Evolutionary conservation across 1,140 invertebrate species (phyloP), one percentile per base, ranked within the genome.

Genomic region (Zaprionus camerounensis): DNA sequence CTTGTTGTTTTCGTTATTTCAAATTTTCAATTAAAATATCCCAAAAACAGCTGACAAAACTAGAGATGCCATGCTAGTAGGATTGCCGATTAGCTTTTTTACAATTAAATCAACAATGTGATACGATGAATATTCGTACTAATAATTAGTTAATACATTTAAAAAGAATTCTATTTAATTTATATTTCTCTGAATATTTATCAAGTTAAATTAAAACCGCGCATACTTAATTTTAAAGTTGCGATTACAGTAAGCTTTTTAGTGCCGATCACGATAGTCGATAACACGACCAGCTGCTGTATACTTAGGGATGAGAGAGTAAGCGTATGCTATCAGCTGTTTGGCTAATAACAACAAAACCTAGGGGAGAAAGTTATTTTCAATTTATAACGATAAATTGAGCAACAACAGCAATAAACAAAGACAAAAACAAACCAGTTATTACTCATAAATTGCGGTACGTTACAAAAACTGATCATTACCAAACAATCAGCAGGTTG

Each of bases 281-380:
- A 51, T 24, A 51, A 13, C 46, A 7, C 20, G n/a, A 13, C 9
- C 46, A 51, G 46, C 46, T 51, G 46, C 12, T 24, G 0, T 5
- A 5, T 20, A 12, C 11, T 17, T 17, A 46, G 41, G 41, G 41
- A 46, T 46, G 41, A n/a, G 41, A 51, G 3, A 51, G 41, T 24
- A 51, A 24, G 46, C 20, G 17, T 51, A 28, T 59, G 26, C 11
- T 57, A 34, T 57, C 71, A 74, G 65, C 71, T 69, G 71, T 63
- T 55, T 28, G 4, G 17, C 7, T 36, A 24, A 67, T 41, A 56
- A 72, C 53, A 82, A 74, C 41, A 65, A 74, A 69, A 69, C 71
- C 7, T 20, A 81, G 58, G 44, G 58, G 84, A 74, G 84, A 88
- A 88, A 88, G 85, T 84, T 75, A 78, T 74, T 34, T 75, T 77